Conservation (phyloP, 1,140 invertebrate genomes). For the Tenebrio molitor region DNA sequence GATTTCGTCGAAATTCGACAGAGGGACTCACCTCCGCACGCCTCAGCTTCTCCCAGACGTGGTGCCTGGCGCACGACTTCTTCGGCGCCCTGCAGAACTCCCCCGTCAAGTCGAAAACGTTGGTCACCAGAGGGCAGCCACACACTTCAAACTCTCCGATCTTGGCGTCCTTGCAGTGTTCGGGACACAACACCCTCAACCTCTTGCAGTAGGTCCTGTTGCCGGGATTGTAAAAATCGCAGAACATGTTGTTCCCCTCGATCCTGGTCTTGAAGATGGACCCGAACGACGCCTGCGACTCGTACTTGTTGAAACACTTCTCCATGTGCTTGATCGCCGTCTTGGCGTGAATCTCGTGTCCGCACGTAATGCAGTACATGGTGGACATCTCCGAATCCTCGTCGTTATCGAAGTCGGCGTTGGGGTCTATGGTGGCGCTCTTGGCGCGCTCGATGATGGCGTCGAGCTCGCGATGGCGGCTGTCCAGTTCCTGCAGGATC, state of each 20-base stretch:
- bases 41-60: slow-evolving; percentile 95
- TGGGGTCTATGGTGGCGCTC: slow-evolving; percentile 75
- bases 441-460: slow-evolving; percentile 84
- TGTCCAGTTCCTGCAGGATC: slow-evolving; percentile 83
- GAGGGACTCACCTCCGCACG: slow-evolving; percentile 79
- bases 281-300: slow-evolving; percentile 92
- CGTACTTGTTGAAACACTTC: slow-evolving; percentile 97
- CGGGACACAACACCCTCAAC: slow-evolving; percentile 94
- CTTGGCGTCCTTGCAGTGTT: slow-evolving; percentile 97
- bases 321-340: slow-evolving; percentile 95
- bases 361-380: slow-evolving; percentile 95
- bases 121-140: slow-evolving; percentile 89
- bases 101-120: slow-evolving; percentile 84
- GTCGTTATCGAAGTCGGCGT: slow-evolving; percentile 76
- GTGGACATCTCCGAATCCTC: slow-evolving; percentile 85
- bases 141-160: slow-evolving; percentile 88
- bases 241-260: slow-evolving; percentile 94
- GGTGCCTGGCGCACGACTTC: slow-evolving; percentile 93
- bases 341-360: slow-evolving; percentile 90
- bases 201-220: slow-evolving; percentile 97
- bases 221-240: slow-evolving; percentile 93
- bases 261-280: slow-evolving; percentile 95
- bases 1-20: background rate
- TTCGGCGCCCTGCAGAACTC: slow-evolving; percentile 90
- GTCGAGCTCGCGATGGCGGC: slow-evolving; percentile 84